Evolutionary conservation across 2,113 vertebrate genomes (phyloP).

Genomic region (Coturnix japonica): DNA sequence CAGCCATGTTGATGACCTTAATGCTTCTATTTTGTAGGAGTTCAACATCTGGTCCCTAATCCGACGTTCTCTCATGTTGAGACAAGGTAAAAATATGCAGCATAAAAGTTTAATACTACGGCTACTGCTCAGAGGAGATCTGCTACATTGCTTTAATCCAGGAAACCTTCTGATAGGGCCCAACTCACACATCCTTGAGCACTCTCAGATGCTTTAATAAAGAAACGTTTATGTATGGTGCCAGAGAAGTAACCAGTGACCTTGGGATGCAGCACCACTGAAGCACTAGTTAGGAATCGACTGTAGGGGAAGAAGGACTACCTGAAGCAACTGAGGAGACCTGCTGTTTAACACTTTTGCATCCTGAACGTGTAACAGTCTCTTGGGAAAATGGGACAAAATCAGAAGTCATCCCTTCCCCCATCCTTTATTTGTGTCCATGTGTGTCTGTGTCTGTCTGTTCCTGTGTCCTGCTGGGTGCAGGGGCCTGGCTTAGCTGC

Average conservation of each 20-base stretch:
- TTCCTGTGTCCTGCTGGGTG: fast-evolving
- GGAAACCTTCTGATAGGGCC: neutral
- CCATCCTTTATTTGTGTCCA: fast-evolving
- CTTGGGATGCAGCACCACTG: fast-evolving
- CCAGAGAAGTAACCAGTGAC: fast-evolving
- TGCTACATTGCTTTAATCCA: neutral
- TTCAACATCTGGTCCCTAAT: neutral
- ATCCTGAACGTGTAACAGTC: fast-evolving
- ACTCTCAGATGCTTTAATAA: neutral
- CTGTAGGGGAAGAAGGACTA: neutral
- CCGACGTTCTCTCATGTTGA: neutral
- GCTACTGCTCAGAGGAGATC: neutral
- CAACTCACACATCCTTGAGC: fast-evolving
- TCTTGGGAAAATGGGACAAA: fast-evolving
- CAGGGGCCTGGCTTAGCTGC: fast-evolving
- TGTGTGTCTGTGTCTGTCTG: neutral
- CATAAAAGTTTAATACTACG: neutral
- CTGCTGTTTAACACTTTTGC: neutral
- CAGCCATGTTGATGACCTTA: neutral
- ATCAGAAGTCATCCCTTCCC: neutral
- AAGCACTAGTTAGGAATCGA: neutral
- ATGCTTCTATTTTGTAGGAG: neutral
- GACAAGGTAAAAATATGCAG: neutral
- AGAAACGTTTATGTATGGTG: neutral
- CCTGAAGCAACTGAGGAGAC: neutral